Conservation (phyloP, 1,140 invertebrate species). For the Euglossa dilemma region DNA sequence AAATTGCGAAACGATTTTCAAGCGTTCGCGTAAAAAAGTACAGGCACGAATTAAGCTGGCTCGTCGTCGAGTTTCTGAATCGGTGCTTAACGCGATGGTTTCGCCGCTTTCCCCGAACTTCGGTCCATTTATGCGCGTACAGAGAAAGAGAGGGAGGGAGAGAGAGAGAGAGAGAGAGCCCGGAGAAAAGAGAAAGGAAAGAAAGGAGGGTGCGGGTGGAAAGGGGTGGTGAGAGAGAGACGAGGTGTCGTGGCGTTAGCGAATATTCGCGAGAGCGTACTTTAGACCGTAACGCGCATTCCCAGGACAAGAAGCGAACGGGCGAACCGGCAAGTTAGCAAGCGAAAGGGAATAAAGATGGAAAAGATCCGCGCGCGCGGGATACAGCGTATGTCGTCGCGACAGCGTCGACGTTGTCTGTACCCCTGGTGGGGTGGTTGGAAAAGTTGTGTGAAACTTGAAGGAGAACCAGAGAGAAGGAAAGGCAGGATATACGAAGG, state of each 20-base stretch:
- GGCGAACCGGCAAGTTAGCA: conserved; percentile 20
- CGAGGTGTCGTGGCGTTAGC: conserved; percentile 34
- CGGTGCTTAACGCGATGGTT: conserved; percentile 25
- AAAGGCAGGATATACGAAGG: conserved; percentile 47
- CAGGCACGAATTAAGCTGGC: not conserved
- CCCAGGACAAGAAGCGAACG: conserved; percentile 52
- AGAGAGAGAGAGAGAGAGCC: no score
- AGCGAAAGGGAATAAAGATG: conserved; percentile 43
- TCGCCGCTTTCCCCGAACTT: conserved; percentile 33
- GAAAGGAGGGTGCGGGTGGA: not conserved
- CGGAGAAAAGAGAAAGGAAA: not conserved
- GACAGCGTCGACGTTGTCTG: conserved; percentile 53
- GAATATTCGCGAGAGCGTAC: conserved; percentile 39
- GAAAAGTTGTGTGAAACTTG: conserved; percentile 75
- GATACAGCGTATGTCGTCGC: conserved; percentile 61
- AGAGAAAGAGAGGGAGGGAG: not conserved
- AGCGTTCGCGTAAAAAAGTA: not conserved
- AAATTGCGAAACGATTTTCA: conserved; percentile 10
- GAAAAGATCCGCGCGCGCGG: conserved; percentile 42
- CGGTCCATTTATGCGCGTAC: conserved; percentile 5
- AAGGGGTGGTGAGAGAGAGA: conserved; percentile 4
- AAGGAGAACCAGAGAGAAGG: conserved; percentile 64
- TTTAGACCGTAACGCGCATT: conserved; percentile 51
- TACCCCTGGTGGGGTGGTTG: conserved; percentile 44
- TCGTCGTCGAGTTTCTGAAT: not conserved